Base-by-base conservation (phyloP, 2,888 invertebrate genomes). In the Galeopsomyia nigrocyanea region DNA sequence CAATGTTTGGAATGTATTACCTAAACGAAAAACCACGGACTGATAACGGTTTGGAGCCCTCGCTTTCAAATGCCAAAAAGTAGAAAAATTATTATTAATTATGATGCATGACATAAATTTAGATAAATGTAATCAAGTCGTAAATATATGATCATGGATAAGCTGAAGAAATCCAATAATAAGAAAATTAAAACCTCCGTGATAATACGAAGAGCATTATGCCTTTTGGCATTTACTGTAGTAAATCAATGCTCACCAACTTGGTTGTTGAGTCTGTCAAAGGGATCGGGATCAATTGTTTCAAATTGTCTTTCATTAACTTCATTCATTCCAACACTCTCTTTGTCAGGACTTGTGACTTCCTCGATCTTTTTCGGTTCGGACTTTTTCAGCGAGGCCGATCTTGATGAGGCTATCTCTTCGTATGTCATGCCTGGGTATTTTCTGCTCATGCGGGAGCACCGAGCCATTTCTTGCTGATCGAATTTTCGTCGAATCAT, bases 231-330 rank as follows among this genome's bases (percentile, higher is more conserved):
- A 10, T 10, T 39, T 39, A 39, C 39, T 39, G 39, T 1, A 7
- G 39, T 47, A 13, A 17, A 16, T 9, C 21, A 31, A 16, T 17
- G n/a, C 82, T 82, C 76, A 88, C 88, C 87, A 77, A 82, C 82
- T 81, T 83, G 87, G 77, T 86, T 86, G 77, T 86, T 84, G 26
- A 88, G 81, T 79, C 88, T 88, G 51, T 88, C 88, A 68, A 86
- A 88, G 19, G 87, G 87, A 79, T 88, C 88, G 0, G 87, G 87
- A 5, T 87, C 87, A 14, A 84, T 86, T 2, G 87, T 87, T 75
- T 84, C 84, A 47, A 87, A 79, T 66, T 86, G 84, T 70, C 85
- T 83, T 31, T 86, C 84, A 46, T 87, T 82, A 10, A 85, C 78
- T 71, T 86, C 87, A 77, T 83, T 82, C 50, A 83, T 84, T 66